These are phyloP conservation scores for Drosophila nebulosa DNA, from an alignment of 1,140 invertebrate genomes.

Conservation along the genomic window DNA sequence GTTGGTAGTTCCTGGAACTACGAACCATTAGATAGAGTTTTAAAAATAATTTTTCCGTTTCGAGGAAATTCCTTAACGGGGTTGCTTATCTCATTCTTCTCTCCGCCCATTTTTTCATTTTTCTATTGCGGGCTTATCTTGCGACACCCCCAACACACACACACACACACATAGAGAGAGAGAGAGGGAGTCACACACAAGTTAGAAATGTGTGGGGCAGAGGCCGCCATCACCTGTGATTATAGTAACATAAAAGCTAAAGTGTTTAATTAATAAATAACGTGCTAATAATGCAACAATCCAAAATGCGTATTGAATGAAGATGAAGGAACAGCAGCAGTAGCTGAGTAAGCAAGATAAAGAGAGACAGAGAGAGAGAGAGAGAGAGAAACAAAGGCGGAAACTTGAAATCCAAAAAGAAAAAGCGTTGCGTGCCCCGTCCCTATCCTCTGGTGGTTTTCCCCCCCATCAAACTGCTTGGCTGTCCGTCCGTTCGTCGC, in stretches of 20 bases:
- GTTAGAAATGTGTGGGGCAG: background rate
- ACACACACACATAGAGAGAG: background rate
- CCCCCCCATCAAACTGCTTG: background rate
- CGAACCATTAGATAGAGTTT: slow-evolving; percentile 8
- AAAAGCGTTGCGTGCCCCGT: slow-evolving; percentile 16
- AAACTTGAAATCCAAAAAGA: slow-evolving; percentile 9
- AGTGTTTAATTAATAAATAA: slow-evolving; percentile 79
- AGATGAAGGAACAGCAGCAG: slow-evolving; percentile 16
- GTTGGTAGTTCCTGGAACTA: slow-evolving; percentile 4
- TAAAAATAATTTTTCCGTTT: slow-evolving; percentile 26
- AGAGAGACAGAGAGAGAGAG: background rate
- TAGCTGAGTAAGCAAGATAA: no score
- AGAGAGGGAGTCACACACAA: background rate
- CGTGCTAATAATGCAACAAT: slow-evolving; percentile 69
- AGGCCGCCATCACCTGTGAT: slow-evolving; percentile 51
- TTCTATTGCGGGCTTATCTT: slow-evolving; percentile 8
- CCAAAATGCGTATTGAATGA: slow-evolving; percentile 19
- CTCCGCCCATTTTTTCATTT: slow-evolving; percentile 11
- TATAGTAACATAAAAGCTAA: slow-evolving; percentile 55
- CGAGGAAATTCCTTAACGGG: slow-evolving; percentile 49
- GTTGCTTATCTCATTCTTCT: slow-evolving; percentile 44
- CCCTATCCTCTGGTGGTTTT: slow-evolving; percentile 31
- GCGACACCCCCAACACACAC: slow-evolving; percentile 3
- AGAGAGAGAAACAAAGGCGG: slow-evolving; percentile 26
- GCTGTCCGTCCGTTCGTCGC: background rate